These are phyloP conservation scores for Fabriciana adippe DNA, from an alignment of 2,888 invertebrate genomes.

Conservation along the genomic window DNA sequence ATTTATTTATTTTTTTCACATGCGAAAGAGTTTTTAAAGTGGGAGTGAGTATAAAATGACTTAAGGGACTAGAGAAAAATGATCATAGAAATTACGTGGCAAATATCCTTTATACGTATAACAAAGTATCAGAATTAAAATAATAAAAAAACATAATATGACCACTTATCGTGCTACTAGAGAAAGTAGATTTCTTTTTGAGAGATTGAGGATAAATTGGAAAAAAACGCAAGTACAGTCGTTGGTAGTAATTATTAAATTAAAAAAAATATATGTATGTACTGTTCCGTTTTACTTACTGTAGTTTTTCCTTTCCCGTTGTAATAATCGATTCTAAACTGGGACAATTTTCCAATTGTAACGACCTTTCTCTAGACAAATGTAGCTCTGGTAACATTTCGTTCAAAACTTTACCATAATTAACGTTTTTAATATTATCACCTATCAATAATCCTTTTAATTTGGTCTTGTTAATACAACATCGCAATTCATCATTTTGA, in stretches of 20 bases:
- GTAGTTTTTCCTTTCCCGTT: slow-evolving; percentile 73
- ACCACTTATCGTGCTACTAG: too few species aligned
- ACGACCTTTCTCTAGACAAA: slow-evolving; percentile 64
- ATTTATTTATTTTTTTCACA: too few species aligned
- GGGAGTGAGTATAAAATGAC: too few species aligned
- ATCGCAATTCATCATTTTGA: slow-evolving; percentile 86
- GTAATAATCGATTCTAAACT: slow-evolving; percentile 81
- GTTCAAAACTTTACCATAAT: slow-evolving; percentile 85
- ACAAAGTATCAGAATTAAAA: too few species aligned
- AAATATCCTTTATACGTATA: too few species aligned
- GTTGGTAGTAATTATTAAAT: neutral
- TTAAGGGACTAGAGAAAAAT: too few species aligned
- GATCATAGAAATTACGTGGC: too few species aligned
- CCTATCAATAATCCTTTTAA: slow-evolving; percentile 86
- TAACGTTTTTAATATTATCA: slow-evolving; percentile 83
- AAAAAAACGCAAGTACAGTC: too few species aligned
- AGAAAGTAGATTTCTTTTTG: too few species aligned
- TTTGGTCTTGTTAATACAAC: slow-evolving; percentile 87
- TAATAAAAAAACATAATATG: too few species aligned
- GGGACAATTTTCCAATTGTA: slow-evolving; percentile 76
- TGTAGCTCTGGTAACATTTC: slow-evolving; percentile 83
- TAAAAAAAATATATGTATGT: neutral
- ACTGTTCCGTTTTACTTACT: slow-evolving; percentile 66
- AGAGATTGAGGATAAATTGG: too few species aligned
- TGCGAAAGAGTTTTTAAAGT: slow-evolving; percentile 7